Base-by-base conservation (phyloP, 2,888 invertebrate genomes). In the Ochlodes sylvanus region DNA sequence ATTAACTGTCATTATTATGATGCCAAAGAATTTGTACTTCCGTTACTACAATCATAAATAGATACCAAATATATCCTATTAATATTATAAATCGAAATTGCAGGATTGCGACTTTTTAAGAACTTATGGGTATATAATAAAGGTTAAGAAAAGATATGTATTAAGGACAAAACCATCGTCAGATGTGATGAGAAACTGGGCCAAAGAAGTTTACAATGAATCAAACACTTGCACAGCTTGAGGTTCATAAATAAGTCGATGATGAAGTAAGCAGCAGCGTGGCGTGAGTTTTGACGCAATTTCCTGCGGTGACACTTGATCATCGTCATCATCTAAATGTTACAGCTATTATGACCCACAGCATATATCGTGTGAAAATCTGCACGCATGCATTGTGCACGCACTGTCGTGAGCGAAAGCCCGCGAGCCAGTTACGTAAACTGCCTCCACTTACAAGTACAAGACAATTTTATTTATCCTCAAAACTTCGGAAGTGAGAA, bases 341-440 rank as follows among this genome's bases (percentile, higher is more conserved):
- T 50, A 50, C 50, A 50, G 50, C 50, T 50, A 50, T 50, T 69
- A 66, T 57, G 63, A 65, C 62, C 63, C 63, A 60, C 56, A 47
- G 60, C 44, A 55, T 14, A 41, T 79, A 76, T 81, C 88, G 85
- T 88, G 86, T 84, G 85, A 89, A 86, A 82, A 86, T 83, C 81
- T 78, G 74, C 78, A 80, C 76, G 80, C 82, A 87, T 84, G 83
- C 84, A 85, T 82, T 81, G 80, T 76, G 77, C 74, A 77, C 86
- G 84, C 83, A 85, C 85, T 73, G 79, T 84, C 86, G 87, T 88
- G 86, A 87, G 86, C 80, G 88, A 89, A 90, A 90, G 89, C 79
- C 78, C 74, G 71, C 68, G 72, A 73, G 69, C 70, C 72, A 70
- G 71, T 88, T 88, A 85, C 84, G 83, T 84, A 85, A 87, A 82